Evolutionary conservation across 2,797 vertebrate genomes (phyloP), one percentile per base, ranked within the genome.

Genomic region (Chelon labrosus): DNA sequence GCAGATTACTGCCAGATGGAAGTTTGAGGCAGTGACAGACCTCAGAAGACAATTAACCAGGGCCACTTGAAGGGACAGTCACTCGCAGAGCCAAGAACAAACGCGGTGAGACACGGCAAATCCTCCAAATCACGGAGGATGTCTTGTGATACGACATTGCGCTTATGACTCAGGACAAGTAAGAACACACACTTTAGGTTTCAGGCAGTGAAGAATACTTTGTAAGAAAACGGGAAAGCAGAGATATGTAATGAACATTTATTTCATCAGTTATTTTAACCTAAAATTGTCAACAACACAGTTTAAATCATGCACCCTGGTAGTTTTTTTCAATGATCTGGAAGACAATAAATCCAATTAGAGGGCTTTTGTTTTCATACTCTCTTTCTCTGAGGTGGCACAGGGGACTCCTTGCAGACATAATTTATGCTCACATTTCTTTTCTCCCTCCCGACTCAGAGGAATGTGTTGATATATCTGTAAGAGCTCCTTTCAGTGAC

Each of bases 1-100:
- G 70, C 17, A 65, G 85, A 93, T 83, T 61, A 80, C 47, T 90
- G 91, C 91, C 92, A 93, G 88, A 93, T 91, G 91, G 78, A 57
- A 61, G 47, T 70, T 60, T 68, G 67, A 85, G 73, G 77, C 68
- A 73, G 63, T 80, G 80, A 88, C 78, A 85, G 75, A 74, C 75
- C 69, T 81, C 19, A 88, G 83, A 85, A 39, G 59, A 55, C 65
- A 70, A 65, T 84, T 87, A 88, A 76, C 31, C 74, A 80, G 10
- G 51, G 68, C 65, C 67, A 81, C 79, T 85, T 80, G 63, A 85
- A 63, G 70, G 79, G 70, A 66, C 54, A 65, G 61, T 42, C 70
- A 77, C 74, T 79, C 54, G 49, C 35, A 70, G 71, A n/a, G 57
- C 52, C 60, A 69, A 60, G 60, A 76, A 51, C 62, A 86, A 80